Conservation (phyloP, 2,888 invertebrate species). For the Coremacera marginata region DNA sequence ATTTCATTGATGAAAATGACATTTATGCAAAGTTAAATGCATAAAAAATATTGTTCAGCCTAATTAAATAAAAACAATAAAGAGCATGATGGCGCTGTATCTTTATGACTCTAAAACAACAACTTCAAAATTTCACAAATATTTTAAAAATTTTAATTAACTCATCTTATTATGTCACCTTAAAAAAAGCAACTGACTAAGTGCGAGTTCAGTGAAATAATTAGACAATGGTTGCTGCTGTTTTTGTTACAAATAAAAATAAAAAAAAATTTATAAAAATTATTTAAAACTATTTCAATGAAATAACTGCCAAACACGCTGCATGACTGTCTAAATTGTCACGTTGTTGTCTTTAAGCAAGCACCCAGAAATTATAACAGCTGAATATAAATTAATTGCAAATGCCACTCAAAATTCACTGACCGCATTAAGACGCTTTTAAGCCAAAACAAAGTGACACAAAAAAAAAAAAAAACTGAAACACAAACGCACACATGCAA, state of each 20-base stretch:
- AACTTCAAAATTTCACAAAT: neutral
- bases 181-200: neutral
- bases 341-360: neutral
- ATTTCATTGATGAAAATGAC: too few relatives aligned
- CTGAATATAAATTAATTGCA: constrained; percentile 33
- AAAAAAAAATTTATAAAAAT: neutral
- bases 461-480: neutral
- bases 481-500: neutral
- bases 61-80: neutral
- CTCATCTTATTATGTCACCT: neutral
- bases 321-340: neutral
- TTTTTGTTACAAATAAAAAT: neutral
- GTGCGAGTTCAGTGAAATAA: constrained; percentile 7
- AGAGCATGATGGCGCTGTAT: neutral
- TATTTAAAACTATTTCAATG: neutral
- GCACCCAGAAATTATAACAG: neutral
- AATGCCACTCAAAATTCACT: constrained; percentile 31
- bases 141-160: neutral
- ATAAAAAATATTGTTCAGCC: too few relatives aligned
- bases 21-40: too few relatives aligned
- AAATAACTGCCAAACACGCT: neutral
- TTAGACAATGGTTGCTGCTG: neutral
- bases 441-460: neutral
- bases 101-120: neutral
- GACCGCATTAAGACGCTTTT: constrained; percentile 19